Conservation (phyloP, 2,113 vertebrate genomes). For the Saccopteryx leptura region DNA sequence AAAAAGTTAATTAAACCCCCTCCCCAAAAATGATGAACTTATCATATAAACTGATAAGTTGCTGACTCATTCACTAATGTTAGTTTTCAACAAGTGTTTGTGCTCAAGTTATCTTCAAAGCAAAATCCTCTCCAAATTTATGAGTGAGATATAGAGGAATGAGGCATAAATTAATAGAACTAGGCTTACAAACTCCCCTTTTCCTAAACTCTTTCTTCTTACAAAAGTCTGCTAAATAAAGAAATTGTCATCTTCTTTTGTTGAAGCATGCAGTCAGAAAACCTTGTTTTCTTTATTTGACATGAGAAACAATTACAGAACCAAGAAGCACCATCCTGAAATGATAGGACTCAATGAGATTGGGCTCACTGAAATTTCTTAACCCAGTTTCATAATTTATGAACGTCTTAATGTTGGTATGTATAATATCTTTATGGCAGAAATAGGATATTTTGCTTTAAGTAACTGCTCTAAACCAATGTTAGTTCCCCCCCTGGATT, state of each 20-base stretch:
- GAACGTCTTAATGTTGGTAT: not conserved
- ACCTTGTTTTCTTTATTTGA: not conserved
- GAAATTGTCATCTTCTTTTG: not conserved
- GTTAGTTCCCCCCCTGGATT: not conserved
- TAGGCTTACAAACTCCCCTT: not conserved
- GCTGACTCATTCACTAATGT: not conserved
- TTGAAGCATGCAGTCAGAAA: not conserved
- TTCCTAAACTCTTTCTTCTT: not conserved
- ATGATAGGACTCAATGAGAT: not conserved
- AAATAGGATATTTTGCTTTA: not conserved
- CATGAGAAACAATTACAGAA: not conserved
- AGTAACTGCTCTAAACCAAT: not conserved
- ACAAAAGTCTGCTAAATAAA: not conserved
- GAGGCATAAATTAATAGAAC: not conserved
- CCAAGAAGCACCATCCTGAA: not conserved
- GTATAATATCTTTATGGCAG: not conserved
- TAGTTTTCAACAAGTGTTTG: not conserved
- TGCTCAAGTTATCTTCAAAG: not conserved
- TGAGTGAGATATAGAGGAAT: not conserved
- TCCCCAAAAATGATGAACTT: not conserved
- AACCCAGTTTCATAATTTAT: not conserved
- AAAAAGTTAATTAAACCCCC: slow-evolving; percentile 1
- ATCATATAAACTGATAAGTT: not conserved
- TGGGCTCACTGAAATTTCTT: not conserved
- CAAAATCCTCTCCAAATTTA: not conserved